These are phyloP conservation scores for Hippocampus kuda DNA, from an alignment of 2,797 vertebrate genomes.

Conservation along the genomic window DNA sequence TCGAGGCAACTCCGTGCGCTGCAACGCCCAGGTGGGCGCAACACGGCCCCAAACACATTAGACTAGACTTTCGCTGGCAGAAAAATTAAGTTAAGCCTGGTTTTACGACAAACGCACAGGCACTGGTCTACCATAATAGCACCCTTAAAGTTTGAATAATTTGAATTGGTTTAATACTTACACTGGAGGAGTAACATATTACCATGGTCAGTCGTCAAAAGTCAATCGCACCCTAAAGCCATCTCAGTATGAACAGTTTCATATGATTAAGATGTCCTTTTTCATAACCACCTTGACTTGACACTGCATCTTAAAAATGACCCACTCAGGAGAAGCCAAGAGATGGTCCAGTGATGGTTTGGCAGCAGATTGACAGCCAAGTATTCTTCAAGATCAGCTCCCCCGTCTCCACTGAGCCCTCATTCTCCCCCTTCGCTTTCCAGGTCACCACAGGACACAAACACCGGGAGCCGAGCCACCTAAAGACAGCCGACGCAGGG, in stretches of 20 bases:
- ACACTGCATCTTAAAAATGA: slow-evolving; percentile 40
- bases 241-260: not conserved
- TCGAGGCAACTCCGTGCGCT: too few relatives aligned
- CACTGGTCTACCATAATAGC: too few relatives aligned
- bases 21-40: too few relatives aligned
- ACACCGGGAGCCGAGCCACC: slow-evolving; percentile 38
- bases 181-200: too few relatives aligned
- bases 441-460: slow-evolving; percentile 45
- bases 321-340: slow-evolving; percentile 50
- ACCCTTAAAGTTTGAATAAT: too few relatives aligned
- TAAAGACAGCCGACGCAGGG: slow-evolving; percentile 38
- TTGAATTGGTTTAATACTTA: too few relatives aligned
- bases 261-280: not conserved
- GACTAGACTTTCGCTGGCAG: too few relatives aligned
- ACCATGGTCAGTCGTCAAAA: too few relatives aligned
- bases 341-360: slow-evolving; percentile 36
- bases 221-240: not conserved
- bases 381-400: slow-evolving; percentile 39
- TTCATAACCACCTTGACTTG: slow-evolving; percentile 18
- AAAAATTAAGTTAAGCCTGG: too few relatives aligned
- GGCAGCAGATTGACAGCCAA: slow-evolving; percentile 49
- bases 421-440: slow-evolving; percentile 41
- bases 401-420: slow-evolving; percentile 42
- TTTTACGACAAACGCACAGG: too few relatives aligned
- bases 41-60: too few relatives aligned